These are phyloP conservation scores for Callipepla squamata DNA, from an alignment of 2,113 vertebrate genomes.

Conservation along the genomic window DNA sequence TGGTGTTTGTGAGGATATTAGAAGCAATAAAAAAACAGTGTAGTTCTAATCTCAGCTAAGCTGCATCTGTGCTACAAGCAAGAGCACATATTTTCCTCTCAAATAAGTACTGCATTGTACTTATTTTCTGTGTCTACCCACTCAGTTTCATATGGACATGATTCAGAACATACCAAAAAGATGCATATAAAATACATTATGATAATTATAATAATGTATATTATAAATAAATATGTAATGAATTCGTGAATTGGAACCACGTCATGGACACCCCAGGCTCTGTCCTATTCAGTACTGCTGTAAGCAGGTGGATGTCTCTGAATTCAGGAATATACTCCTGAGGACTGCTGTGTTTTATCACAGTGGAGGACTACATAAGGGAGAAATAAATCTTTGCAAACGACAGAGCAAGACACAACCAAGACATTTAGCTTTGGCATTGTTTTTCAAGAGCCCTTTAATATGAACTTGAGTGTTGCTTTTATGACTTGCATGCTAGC, in stretches of 20 bases:
- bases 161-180: background rate
- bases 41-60: background rate
- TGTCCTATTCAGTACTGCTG: background rate
- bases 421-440: background rate
- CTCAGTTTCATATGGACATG: background rate
- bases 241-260: background rate
- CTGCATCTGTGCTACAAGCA: background rate
- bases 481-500: background rate
- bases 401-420: background rate
- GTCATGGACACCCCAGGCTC: background rate
- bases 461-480: background rate
- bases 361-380: background rate
- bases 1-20: accelerated
- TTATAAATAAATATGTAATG: background rate
- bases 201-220: background rate
- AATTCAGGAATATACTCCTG: background rate
- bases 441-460: background rate
- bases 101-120: background rate
- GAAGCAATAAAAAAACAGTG: background rate
- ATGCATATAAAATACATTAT: background rate
- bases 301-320: background rate
- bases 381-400: background rate
- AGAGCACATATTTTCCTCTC: background rate
- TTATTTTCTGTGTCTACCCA: background rate
- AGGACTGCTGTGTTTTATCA: background rate